phyloP scores from a whole-genome alignment of 2,888 invertebrate genomes.

The Liodrosophila aerea region DNA sequence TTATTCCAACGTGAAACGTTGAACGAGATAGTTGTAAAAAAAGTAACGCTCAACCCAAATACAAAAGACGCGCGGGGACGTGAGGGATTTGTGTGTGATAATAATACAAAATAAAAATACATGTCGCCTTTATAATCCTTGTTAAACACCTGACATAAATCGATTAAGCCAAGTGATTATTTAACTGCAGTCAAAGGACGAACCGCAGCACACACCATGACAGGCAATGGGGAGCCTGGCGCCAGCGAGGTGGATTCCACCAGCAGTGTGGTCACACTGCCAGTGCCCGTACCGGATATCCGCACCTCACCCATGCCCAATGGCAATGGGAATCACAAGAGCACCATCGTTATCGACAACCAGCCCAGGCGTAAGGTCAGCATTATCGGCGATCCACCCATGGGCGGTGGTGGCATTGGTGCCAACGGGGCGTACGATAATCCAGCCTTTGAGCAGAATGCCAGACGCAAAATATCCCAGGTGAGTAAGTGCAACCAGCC shows the following conservation, averaged over 20 bases:
- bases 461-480: slow-evolving; percentile 82
- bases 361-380: slow-evolving; percentile 85
- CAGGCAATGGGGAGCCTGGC: slow-evolving; percentile 58
- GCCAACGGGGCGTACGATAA: slow-evolving; percentile 85
- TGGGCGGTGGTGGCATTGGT: slow-evolving; percentile 76
- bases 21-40: slow-evolving; percentile 75
- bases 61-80: slow-evolving; percentile 22
- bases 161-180: no score
- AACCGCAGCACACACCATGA: slow-evolving; percentile 38
- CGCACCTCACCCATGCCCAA: slow-evolving; percentile 51
- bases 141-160: no score
- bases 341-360: slow-evolving; percentile 63
- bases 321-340: slow-evolving; percentile 60
- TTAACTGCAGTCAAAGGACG: background rate
- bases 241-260: slow-evolving; percentile 43
- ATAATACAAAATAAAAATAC: slow-evolving; percentile 1
- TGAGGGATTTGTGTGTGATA: background rate
- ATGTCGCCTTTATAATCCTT: background rate
- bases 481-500: slow-evolving; percentile 62
- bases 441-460: slow-evolving; percentile 86
- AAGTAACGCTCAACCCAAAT: no score
- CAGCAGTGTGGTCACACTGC: slow-evolving; percentile 4
- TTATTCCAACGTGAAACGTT: slow-evolving; percentile 75
- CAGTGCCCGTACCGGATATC: slow-evolving; percentile 33
- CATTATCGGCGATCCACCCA: slow-evolving; percentile 85